phyloP scores from a whole-genome alignment of 2,113 vertebrate genomes.

The Athene cunicularia region DNA sequence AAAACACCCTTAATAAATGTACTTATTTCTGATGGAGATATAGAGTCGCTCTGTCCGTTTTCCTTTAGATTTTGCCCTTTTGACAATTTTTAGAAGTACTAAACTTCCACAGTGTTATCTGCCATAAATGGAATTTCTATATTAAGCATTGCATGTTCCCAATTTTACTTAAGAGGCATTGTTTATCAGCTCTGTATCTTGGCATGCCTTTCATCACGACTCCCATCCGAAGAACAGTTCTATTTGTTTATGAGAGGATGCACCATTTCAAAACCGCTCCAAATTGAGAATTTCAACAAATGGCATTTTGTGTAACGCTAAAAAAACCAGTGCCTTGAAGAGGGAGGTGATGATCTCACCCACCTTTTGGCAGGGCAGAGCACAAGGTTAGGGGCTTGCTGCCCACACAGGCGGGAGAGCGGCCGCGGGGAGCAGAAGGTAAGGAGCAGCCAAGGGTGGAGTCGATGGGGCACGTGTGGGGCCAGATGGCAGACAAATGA shows the following conservation, averaged over 20 bases:
- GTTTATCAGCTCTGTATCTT: constrained; percentile 30
- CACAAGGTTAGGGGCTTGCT: neutral
- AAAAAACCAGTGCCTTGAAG: neutral
- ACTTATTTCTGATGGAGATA: neutral
- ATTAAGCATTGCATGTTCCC: neutral
- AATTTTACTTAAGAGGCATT: neutral
- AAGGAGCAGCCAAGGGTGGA: neutral
- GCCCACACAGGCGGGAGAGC: neutral
- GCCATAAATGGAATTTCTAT: constrained; percentile 29
- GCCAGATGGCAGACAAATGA: neutral
- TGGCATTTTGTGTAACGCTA: neutral
- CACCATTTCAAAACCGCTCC: neutral
- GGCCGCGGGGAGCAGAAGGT: neutral
- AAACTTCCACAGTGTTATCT: neutral
- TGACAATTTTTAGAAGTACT: constrained; percentile 31
- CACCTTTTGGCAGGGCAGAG: neutral
- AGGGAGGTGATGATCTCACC: neutral
- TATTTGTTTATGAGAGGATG: neutral
- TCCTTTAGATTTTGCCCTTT: neutral
- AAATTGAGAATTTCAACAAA: neutral
- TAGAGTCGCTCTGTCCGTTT: neutral
- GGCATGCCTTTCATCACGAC: neutral
- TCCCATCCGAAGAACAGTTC: constrained; percentile 2
- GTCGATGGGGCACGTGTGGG: neutral
- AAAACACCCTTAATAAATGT: neutral